Evolutionary conservation across 2,797 vertebrate genomes (phyloP).

Genomic region (Crossoptilon crossoptilon): DNA sequence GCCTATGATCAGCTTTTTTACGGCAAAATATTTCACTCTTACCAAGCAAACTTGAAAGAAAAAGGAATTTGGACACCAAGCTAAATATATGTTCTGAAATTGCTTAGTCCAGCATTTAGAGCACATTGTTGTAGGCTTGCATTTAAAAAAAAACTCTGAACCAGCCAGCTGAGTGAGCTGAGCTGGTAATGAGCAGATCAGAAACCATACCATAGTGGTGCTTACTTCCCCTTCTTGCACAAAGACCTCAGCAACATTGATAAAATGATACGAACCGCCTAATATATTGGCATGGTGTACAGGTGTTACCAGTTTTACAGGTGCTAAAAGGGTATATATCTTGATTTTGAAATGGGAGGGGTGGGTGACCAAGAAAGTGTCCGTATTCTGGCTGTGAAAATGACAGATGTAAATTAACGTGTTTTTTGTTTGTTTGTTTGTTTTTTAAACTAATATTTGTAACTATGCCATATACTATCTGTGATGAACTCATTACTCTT

Average conservation of each 20-base stretch:
- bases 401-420: neutral
- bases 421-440: neutral
- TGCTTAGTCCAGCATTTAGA: slow-evolving; percentile 44
- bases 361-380: slow-evolving; percentile 13
- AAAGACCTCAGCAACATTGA: slow-evolving; percentile 32
- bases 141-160: slow-evolving; percentile 6
- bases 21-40: neutral
- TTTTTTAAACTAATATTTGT: neutral
- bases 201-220: neutral
- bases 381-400: neutral
- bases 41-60: neutral
- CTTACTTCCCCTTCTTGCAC: neutral
- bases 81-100: slow-evolving; percentile 13
- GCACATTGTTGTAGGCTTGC: slow-evolving; percentile 22
- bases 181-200: slow-evolving; percentile 31
- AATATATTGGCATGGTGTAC: neutral
- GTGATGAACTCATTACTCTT: neutral
- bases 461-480: neutral
- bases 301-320: slow-evolving; percentile 59
- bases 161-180: slow-evolving; percentile 39
- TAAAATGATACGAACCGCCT: slow-evolving; percentile 44
- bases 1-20: neutral
- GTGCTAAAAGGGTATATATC: neutral
- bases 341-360: slow-evolving; percentile 21
- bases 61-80: slow-evolving; percentile 1